A percentile compares a stretch with the other conserved stretches of the same genome.
Conservation (phyloP, 2,113 vertebrate genomes). For the Hippopotamus amphibius region DNA sequence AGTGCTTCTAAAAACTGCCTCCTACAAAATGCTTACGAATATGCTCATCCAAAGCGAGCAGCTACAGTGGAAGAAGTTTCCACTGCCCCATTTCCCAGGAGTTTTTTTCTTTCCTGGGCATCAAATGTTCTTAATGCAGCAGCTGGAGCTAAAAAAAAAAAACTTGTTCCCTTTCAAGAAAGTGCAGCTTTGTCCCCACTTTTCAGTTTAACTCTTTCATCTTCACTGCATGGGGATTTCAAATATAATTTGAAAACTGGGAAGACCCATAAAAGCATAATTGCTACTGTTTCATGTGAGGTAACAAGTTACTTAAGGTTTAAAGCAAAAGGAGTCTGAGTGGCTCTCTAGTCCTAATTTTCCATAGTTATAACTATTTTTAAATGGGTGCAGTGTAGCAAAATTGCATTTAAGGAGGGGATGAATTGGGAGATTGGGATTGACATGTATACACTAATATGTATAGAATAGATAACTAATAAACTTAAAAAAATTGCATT, state of each 20-base stretch:
- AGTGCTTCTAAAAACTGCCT: background rate
- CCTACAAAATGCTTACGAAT: background rate
- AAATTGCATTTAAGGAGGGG: background rate
- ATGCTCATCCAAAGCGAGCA: background rate
- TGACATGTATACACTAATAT: too few species aligned
- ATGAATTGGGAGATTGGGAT: too few species aligned
- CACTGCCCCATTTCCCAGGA: background rate
- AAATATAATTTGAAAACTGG: constrained; percentile 19
- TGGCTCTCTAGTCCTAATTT: background rate
- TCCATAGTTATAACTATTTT: background rate
- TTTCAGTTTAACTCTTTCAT: background rate
- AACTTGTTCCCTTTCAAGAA: background rate
- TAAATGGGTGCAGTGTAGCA: background rate
- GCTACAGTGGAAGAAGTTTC: background rate
- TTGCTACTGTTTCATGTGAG: background rate
- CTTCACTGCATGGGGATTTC: background rate
- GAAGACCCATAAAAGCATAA: background rate
- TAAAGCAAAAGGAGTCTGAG: background rate
- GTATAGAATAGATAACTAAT: too few species aligned
- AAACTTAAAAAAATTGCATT: background rate
- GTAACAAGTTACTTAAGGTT: background rate
- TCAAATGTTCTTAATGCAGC: background rate
- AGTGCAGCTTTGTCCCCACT: background rate
- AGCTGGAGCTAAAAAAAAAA: background rate
- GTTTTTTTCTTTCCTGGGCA: background rate